Conservation (phyloP, 2,888 invertebrate species). For the Panorpa germanica region DNA sequence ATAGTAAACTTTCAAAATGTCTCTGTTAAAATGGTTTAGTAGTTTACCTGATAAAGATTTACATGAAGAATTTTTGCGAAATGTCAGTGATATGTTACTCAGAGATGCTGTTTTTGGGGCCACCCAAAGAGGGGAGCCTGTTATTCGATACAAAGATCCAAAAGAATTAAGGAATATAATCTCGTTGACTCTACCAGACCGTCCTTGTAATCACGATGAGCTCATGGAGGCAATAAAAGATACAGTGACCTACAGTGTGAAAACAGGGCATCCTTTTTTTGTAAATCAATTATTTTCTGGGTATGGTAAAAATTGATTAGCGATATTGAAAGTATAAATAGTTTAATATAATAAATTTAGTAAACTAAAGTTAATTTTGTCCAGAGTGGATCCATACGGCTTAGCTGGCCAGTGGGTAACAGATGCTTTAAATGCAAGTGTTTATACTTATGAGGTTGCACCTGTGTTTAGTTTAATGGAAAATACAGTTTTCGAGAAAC, state of each 20-base stretch:
- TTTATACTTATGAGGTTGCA: conserved; percentile 35
- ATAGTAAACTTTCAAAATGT: too few species aligned
- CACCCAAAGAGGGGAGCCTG: conserved; percentile 22
- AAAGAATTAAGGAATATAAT: conserved; percentile 24
- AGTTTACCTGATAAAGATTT: conserved; percentile 19
- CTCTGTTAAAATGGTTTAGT: too few species aligned
- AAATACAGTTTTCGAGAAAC: conserved; percentile 24
- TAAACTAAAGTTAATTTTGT: too few species aligned
- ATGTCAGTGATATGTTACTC: conserved; percentile 22
- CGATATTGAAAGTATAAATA: conserved; percentile 4
- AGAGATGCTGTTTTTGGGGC: conserved; percentile 24
- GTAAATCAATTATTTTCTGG: conserved; percentile 36
- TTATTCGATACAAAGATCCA: conserved; percentile 30
- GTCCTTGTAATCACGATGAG: conserved; percentile 22
- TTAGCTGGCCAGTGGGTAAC: conserved; percentile 31
- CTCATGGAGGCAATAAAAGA: conserved; percentile 25
- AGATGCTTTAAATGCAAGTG: conserved; percentile 28
- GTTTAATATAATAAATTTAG: background rate
- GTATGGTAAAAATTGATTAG: conserved; percentile 17
- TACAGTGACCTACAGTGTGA: conserved; percentile 32
- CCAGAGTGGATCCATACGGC: conserved; percentile 30
- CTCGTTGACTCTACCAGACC: conserved; percentile 22
- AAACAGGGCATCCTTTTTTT: conserved; percentile 35
- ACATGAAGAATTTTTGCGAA: conserved; percentile 23
- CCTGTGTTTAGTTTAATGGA: conserved; percentile 35